Evolutionary conservation across 64 coral and sea anemone genomes (phyloP), one percentile per base, ranked within the genome.

Genomic region (Stylophora pistillata): DNA sequence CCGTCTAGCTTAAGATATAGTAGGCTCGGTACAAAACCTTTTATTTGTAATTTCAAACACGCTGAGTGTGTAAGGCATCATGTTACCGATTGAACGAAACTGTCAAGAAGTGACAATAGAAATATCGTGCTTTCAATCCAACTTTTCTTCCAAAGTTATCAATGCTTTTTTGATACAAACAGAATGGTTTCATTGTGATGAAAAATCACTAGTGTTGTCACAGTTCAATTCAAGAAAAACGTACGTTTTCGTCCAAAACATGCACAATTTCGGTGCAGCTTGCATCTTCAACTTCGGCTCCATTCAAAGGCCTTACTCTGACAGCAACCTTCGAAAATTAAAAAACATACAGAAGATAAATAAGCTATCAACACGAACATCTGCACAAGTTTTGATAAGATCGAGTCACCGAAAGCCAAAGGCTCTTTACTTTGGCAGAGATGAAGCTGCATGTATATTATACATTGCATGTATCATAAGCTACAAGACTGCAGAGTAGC

Each of bases 281-380:
- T 58, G 58, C n/a, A 33, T 74, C 85, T 37, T 74, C 73, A 15
- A 92, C 81, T 75, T 92, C 90, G 1, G 73, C 18, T 47, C 72
- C 78, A 86, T 74, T 92, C 30, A 92, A 77, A 2, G 90, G 90
- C 32, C 90, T 92, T n/a, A 92, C 90, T 77, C 90, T 55, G 0
- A 92, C 81, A 30, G 90, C 90, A 86, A 92, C 90, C 90, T 92
- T 56, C 0, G 15, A n/a, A 20, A 87, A 58, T 53, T 4, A 75
- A 33, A 79, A 88, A 26, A 55, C 0, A 56, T 28, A 77, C 53
- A 56, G 74, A 77, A 10, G 33, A 26, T 77, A 27, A 31, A 17
- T 23, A 13, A 76, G 12, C 73, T 16, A n/a, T 52, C 15, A 15
- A 18, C 27, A 56, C 6, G 75, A 78, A 56, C 23, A 56, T 78